These are phyloP conservation scores for Ptychadena robeensis DNA, from an alignment of 2,797 vertebrate species.

Conservation along the genomic window DNA sequence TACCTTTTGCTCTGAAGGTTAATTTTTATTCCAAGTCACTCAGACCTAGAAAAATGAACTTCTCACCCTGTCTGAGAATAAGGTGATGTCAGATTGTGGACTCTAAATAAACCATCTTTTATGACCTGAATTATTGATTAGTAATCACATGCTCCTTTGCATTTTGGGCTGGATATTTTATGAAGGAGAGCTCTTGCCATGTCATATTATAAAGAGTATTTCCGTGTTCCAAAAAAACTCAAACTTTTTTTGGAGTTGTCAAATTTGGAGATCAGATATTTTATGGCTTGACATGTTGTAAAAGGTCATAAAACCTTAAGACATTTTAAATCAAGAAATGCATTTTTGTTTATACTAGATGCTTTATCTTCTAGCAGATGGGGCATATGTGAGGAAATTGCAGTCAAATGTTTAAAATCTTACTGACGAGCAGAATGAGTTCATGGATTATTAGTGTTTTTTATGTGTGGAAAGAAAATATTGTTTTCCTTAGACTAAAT, in stretches of 20 bases:
- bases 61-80: background rate
- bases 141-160: background rate
- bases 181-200: background rate
- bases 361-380: conserved; percentile 71
- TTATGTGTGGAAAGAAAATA: conserved; percentile 71
- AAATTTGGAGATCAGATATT: conserved; percentile 60
- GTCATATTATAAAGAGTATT: conserved; percentile 3
- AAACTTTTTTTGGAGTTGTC: conserved; percentile 6
- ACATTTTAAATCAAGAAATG: conserved; percentile 72
- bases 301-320: conserved; percentile 65
- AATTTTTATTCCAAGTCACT: background rate
- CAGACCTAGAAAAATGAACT: background rate
- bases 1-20: background rate
- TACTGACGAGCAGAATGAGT: conserved; percentile 74
- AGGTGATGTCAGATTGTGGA: background rate
- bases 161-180: background rate
- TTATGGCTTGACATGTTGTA: conserved; percentile 70
- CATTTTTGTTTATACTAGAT: conserved; percentile 71
- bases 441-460: conserved; percentile 75
- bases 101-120: too few relatives aligned
- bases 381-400: conserved; percentile 70
- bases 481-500: conserved; percentile 74
- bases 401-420: conserved; percentile 77
- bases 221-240: background rate
- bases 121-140: background rate